Conservation (phyloP, 2,113 vertebrate species). For the Dipodomys stephensi region DNA sequence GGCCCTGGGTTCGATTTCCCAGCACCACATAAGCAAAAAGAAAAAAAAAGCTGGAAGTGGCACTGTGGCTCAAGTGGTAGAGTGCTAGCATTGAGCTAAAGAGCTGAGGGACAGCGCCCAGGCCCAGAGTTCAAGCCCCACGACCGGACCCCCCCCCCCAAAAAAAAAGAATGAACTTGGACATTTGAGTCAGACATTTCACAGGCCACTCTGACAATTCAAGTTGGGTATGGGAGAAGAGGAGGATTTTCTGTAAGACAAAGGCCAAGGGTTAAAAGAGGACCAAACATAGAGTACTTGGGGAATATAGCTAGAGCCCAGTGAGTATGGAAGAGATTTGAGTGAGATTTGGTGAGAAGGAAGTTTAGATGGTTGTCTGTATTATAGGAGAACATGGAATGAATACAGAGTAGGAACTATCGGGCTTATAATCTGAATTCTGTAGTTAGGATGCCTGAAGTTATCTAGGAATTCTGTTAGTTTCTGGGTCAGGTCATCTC, state of each 20-base stretch:
- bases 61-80: no score
- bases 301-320: not conserved
- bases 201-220: not conserved
- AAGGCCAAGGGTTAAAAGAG: not conserved
- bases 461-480: not conserved
- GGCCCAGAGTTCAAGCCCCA: no score
- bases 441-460: not conserved
- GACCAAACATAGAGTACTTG: no score
- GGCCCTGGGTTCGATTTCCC: no score
- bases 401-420: not conserved
- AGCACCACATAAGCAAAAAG: no score
- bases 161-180: no score
- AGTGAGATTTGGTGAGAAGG: not conserved
- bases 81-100: no score
- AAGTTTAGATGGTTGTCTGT: not conserved
- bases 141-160: no score
- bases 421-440: not conserved
- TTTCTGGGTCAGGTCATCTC: not conserved
- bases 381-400: not conserved
- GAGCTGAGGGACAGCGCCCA: no score
- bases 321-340: not conserved
- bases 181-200: no score
- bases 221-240: no score
- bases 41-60: no score
- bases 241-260: not conserved